Conservation (phyloP, 2,888 invertebrate species). For the Hipparchia sbordonii region DNA sequence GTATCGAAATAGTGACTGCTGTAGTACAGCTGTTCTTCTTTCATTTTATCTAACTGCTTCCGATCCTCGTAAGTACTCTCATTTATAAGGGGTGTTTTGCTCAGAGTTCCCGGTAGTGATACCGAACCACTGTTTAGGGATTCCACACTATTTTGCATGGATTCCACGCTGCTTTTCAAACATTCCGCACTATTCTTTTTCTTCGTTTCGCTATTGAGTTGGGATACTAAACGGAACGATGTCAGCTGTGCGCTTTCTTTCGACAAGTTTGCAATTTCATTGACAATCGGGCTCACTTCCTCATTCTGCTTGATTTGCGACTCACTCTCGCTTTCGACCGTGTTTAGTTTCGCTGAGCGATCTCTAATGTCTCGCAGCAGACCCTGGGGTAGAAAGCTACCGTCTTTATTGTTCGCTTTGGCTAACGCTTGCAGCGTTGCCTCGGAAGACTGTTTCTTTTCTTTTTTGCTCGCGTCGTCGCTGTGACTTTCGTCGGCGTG, state of each 20-base stretch:
- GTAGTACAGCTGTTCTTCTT: conserved; percentile 71
- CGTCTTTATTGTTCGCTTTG: conserved; percentile 68
- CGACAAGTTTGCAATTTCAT: conserved; percentile 73
- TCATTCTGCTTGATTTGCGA: conserved; percentile 56
- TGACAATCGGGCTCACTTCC: conserved; percentile 73
- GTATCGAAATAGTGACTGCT: conserved; percentile 86
- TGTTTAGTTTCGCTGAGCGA: conserved; percentile 81
- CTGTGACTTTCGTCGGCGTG: conserved; percentile 76
- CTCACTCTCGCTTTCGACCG: conserved; percentile 74
- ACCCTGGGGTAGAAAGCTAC: conserved; percentile 84
- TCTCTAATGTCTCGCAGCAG: conserved; percentile 87
- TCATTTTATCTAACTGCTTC: conserved; percentile 77
- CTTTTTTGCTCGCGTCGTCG: conserved; percentile 68
- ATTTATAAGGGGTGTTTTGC: conserved; percentile 79
- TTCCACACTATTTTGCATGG: conserved; percentile 48
- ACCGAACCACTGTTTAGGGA: conserved; percentile 55
- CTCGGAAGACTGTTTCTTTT: conserved; percentile 63
- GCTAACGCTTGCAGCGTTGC: conserved; percentile 61
- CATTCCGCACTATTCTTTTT: conserved; percentile 51
- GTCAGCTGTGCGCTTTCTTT: conserved; percentile 79
- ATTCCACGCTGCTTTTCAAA: conserved; percentile 7
- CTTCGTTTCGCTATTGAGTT: conserved; percentile 71
- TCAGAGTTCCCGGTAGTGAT: conserved; percentile 35
- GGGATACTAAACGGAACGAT: conserved; percentile 80
- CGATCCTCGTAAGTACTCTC: conserved; percentile 88